Evolutionary conservation across 2,113 vertebrate genomes (phyloP).

Genomic region (Alectura lathami): DNA sequence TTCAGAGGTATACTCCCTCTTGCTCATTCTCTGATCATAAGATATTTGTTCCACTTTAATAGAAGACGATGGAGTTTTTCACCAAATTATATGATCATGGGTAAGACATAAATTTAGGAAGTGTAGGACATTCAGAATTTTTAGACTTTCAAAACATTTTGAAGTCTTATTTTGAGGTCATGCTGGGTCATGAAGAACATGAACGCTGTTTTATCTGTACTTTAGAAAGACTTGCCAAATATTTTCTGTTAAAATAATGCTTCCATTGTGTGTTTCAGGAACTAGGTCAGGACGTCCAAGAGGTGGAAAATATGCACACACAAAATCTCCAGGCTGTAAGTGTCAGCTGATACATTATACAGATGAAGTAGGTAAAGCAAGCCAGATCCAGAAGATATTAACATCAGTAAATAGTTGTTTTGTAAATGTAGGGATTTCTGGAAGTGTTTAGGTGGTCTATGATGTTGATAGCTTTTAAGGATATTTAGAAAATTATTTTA

Average conservation of each 20-base stretch:
- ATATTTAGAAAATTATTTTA: background rate
- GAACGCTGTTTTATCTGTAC: background rate
- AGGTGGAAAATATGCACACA: background rate
- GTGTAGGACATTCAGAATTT: background rate
- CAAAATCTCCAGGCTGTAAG: too few species aligned
- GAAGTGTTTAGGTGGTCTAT: rapidly evolving
- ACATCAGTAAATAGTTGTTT: rapidly evolving
- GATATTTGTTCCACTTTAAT: background rate
- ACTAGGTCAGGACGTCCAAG: background rate
- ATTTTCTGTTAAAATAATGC: too few species aligned
- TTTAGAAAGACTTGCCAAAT: background rate
- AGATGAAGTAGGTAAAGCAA: background rate
- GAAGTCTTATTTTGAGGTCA: background rate
- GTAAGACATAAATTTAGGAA: rapidly evolving
- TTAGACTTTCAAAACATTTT: background rate
- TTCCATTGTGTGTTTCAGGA: background rate
- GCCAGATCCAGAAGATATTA: background rate
- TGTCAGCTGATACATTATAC: background rate
- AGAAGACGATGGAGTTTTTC: background rate
- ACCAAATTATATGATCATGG: rapidly evolving
- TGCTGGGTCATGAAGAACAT: background rate
- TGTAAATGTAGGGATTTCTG: rapidly evolving
- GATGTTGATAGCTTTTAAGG: background rate
- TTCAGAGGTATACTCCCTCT: background rate
- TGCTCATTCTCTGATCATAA: background rate